Evolutionary conservation across 1,140 invertebrate genomes (phyloP).

Genomic region (Cyrtorhinus lividipennis): DNA sequence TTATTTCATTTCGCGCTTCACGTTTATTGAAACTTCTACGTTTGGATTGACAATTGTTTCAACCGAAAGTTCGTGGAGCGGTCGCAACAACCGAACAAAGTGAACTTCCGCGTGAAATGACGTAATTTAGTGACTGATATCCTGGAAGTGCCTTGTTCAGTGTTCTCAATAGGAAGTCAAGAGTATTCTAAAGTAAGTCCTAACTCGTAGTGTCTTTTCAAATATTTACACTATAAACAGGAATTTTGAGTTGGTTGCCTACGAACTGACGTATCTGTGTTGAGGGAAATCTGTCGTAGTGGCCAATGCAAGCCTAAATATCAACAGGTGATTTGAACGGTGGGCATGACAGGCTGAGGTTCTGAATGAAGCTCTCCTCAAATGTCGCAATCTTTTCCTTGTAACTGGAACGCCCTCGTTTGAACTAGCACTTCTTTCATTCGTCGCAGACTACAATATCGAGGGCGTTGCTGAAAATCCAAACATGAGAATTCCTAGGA

Average conservation of each 20-base stretch:
- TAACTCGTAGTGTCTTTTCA: not conserved
- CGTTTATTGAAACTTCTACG: not conserved
- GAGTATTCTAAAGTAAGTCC: not conserved
- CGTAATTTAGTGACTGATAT: not conserved
- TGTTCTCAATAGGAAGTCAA: no score
- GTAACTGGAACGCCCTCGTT: not conserved
- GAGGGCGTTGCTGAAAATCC: not conserved
- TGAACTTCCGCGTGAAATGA: not conserved
- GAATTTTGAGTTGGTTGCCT: not conserved
- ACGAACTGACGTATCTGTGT: not conserved
- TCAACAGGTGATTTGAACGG: not conserved
- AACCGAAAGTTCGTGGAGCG: not conserved
- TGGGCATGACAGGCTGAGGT: not conserved
- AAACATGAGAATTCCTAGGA: no score
- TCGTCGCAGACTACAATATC: no score
- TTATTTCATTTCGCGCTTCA: not conserved
- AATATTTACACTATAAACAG: not conserved
- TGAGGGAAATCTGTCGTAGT: not conserved
- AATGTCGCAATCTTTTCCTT: not conserved
- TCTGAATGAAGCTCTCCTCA: not conserved
- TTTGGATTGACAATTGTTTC: not conserved
- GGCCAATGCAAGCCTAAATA: not conserved
- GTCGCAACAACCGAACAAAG: not conserved
- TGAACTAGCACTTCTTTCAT: not conserved
- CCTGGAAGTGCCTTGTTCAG: no score